phyloP scores from a whole-genome alignment of 2,797 vertebrate species.

The Xenentodon cancila region DNA sequence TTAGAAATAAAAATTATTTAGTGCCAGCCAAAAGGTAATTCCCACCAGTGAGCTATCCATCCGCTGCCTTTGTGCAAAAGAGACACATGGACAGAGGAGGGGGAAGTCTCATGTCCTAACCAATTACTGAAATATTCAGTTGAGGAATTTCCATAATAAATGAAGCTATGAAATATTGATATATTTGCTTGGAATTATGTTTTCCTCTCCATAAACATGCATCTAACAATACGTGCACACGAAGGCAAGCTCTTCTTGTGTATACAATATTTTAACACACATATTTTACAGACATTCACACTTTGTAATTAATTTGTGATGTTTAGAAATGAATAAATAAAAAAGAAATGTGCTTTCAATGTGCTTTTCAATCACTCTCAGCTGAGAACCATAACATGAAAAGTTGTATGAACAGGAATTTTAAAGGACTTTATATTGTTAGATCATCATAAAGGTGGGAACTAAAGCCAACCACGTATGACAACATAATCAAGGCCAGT shows the following conservation, averaged over 20 bases:
- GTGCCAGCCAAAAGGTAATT: slow-evolving; percentile 81
- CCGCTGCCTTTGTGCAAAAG: slow-evolving; percentile 71
- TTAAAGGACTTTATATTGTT: too few species aligned
- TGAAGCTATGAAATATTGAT: slow-evolving; percentile 82
- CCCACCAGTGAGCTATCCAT: slow-evolving; percentile 74
- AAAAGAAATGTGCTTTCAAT: background rate
- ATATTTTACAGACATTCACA: slow-evolving; percentile 7
- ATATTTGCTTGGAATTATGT: slow-evolving; percentile 72
- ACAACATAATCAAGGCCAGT: too few species aligned
- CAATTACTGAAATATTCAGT: slow-evolving; percentile 80
- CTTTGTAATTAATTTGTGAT: background rate
- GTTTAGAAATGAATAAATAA: slow-evolving; percentile 6
- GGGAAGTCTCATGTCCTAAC: slow-evolving; percentile 67
- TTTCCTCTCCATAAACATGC: slow-evolving; percentile 65
- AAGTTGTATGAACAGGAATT: too few species aligned
- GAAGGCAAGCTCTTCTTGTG: slow-evolving; percentile 27
- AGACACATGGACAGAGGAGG: slow-evolving; percentile 63
- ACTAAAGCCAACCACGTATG: background rate
- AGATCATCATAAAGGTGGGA: too few species aligned
- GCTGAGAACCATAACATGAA: too few species aligned
- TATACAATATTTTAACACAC: slow-evolving; percentile 23
- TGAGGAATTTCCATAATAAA: slow-evolving; percentile 83
- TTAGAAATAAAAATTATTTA: slow-evolving; percentile 81
- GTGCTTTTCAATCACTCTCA: too few species aligned
- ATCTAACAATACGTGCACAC: slow-evolving; percentile 58